Percentiles rank a stretch among this genome's conserved stretches.
Evolutionary conservation across 2,113 vertebrate genomes (phyloP).

Genomic region (Papio anubis): DNA sequence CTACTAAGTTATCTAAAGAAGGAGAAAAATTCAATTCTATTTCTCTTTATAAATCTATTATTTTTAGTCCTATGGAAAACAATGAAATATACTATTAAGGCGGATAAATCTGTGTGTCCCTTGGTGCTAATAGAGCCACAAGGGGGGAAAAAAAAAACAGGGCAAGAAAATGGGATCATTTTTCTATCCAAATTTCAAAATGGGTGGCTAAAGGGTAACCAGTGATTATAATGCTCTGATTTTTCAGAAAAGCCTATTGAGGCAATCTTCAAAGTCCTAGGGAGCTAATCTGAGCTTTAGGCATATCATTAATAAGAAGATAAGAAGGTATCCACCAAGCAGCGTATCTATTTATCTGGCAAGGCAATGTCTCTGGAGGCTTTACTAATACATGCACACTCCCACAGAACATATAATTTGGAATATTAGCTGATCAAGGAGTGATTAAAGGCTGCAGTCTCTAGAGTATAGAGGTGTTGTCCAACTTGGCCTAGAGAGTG

Average conservation of each 20-base stretch:
- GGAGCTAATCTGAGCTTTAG: conserved; percentile 67
- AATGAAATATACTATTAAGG: conserved; percentile 72
- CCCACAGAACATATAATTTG: not conserved
- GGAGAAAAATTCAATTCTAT: conserved; percentile 66
- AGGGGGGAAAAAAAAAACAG: conserved; percentile 12
- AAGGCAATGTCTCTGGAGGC: not conserved
- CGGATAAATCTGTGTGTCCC: conserved; percentile 65
- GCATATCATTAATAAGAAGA: conserved; percentile 60
- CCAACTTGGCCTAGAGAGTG: not conserved
- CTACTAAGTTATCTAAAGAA: conserved; percentile 69
- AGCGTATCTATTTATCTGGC: not conserved
- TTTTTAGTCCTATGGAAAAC: conserved; percentile 63
- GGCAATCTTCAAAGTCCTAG: conserved; percentile 46
- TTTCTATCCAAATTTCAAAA: conserved; percentile 69
- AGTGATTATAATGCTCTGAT: conserved; percentile 54
- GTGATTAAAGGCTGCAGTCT: not conserved
- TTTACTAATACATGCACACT: not conserved
- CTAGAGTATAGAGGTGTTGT: not conserved
- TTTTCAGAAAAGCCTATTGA: conserved; percentile 60
- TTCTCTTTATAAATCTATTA: conserved; percentile 71
- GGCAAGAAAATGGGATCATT: conserved; percentile 68
- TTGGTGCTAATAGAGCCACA: conserved; percentile 71
- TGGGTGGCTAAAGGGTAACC: conserved; percentile 60
- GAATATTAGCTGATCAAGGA: not conserved
- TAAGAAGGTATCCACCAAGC: conserved; percentile 31